Percentiles rank a stretch among this genome's conserved stretches.
phyloP scores from a whole-genome alignment of 2,797 vertebrate species.

The Acanthurus tractus region DNA sequence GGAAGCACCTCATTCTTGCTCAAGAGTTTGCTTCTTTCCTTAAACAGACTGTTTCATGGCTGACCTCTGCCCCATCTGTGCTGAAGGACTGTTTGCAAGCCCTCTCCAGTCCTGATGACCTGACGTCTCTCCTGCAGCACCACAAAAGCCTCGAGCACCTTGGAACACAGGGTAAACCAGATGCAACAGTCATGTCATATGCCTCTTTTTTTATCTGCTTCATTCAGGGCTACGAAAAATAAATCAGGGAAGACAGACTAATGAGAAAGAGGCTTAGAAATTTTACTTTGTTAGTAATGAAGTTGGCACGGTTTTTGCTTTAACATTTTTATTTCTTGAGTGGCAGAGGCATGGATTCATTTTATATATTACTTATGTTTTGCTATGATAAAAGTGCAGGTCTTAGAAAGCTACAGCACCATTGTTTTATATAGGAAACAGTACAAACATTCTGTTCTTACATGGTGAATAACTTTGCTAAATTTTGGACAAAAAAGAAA shows the following conservation, averaged over 20 bases:
- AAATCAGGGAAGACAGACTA: not conserved
- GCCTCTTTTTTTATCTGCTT: not conserved
- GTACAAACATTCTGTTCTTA: too few species aligned
- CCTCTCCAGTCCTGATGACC: slow-evolving; percentile 61
- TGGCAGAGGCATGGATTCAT: too few species aligned
- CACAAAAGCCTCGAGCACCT: slow-evolving; percentile 67
- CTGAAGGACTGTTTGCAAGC: slow-evolving; percentile 68
- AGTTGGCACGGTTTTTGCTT: not conserved
- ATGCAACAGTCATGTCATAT: not conserved
- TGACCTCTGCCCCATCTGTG: slow-evolving; percentile 72
- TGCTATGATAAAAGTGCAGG: too few species aligned
- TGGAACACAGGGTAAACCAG: slow-evolving; percentile 54
- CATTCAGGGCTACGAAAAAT: not conserved
- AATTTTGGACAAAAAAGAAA: not conserved
- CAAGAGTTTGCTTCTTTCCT: not conserved
- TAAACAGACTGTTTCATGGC: slow-evolving; percentile 69
- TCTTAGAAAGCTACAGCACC: too few species aligned
- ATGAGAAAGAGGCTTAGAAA: too few species aligned
- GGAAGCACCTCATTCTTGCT: slow-evolving; percentile 1
- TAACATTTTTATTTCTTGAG: too few species aligned
- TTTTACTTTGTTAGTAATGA: not conserved
- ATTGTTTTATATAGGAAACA: too few species aligned
- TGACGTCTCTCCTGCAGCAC: slow-evolving; percentile 73
- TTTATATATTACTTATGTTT: too few species aligned
- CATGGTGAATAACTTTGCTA: too few species aligned